Conservation (phyloP, 2,113 vertebrate species). For the Peromyscus leucopus region DNA sequence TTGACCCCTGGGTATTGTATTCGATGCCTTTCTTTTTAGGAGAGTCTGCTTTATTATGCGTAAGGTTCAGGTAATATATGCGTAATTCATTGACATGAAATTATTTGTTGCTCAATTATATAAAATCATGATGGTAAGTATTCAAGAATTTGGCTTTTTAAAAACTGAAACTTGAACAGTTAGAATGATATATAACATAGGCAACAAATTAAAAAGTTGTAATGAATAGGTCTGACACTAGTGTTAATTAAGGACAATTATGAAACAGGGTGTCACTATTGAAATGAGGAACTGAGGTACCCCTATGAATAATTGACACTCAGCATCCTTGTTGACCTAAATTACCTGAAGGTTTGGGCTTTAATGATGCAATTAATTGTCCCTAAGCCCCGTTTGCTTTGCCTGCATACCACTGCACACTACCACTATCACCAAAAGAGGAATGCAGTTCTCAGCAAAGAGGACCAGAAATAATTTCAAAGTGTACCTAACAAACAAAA, state of each 20-base stretch:
- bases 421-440: neutral
- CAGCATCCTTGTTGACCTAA: conserved; percentile 52
- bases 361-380: conserved; percentile 70
- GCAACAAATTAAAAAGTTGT: conserved; percentile 59
- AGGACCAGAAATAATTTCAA: conserved; percentile 59
- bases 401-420: neutral
- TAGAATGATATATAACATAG: conserved; percentile 36
- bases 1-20: neutral
- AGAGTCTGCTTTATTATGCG: conserved; percentile 43
- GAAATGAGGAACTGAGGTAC: conserved; percentile 59
- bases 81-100: conserved; percentile 42
- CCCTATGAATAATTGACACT: conserved; percentile 61
- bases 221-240: conserved; percentile 42
- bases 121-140: conserved; percentile 50
- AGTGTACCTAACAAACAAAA: neutral
- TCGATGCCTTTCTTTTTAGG: conserved; percentile 24
- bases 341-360: conserved; percentile 67
- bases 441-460: conserved; percentile 52
- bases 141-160: conserved; percentile 60
- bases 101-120: conserved; percentile 73
- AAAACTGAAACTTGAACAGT: conserved; percentile 34
- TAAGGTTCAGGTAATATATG: conserved; percentile 36
- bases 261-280: conserved; percentile 43
- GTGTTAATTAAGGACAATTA: conserved; percentile 71
- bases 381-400: conserved; percentile 41